These are phyloP conservation scores for Magallana nippona DNA, from an alignment of 2,888 invertebrate genomes.

Conservation along the genomic window DNA sequence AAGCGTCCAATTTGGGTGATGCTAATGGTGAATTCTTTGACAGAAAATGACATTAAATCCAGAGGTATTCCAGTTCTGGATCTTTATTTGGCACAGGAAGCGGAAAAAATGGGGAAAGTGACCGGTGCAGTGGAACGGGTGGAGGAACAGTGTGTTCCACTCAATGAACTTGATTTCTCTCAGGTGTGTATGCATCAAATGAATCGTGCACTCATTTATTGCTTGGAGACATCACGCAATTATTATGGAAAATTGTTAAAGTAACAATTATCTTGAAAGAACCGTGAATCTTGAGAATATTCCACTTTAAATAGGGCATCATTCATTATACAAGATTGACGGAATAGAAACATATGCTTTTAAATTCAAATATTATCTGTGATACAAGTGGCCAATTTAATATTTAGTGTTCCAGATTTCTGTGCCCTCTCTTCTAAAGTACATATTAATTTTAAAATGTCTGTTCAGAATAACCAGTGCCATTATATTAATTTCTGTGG, in stretches of 20 bases:
- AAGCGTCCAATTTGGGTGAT: constrained; percentile 83
- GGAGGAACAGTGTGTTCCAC: constrained; percentile 83
- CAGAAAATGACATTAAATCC: constrained; percentile 80
- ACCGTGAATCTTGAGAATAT: neutral
- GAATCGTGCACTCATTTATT: neutral
- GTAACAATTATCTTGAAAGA: neutral
- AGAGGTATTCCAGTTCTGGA: constrained; percentile 82
- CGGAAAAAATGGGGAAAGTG: constrained; percentile 80
- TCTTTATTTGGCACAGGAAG: constrained; percentile 82
- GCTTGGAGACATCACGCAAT: neutral
- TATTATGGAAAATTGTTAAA: too few species aligned
- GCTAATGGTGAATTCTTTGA: constrained; percentile 82
- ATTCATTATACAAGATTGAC: neutral
- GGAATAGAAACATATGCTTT: neutral
- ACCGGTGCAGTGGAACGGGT: constrained; percentile 82
- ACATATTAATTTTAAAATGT: neutral
- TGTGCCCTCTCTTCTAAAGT: neutral
- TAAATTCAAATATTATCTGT: neutral
- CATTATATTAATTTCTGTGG: neutral
- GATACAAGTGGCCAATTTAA: constrained; percentile 1
- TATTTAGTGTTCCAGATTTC: neutral
- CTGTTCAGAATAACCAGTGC: neutral
- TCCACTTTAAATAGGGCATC: neutral
- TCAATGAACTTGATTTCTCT: constrained; percentile 81
- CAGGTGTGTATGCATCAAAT: constrained; percentile 78